Percentiles rank a stretch among this genome's conserved stretches.
Conservation (phyloP, 2,113 vertebrate species). For the Passerina amoena region DNA sequence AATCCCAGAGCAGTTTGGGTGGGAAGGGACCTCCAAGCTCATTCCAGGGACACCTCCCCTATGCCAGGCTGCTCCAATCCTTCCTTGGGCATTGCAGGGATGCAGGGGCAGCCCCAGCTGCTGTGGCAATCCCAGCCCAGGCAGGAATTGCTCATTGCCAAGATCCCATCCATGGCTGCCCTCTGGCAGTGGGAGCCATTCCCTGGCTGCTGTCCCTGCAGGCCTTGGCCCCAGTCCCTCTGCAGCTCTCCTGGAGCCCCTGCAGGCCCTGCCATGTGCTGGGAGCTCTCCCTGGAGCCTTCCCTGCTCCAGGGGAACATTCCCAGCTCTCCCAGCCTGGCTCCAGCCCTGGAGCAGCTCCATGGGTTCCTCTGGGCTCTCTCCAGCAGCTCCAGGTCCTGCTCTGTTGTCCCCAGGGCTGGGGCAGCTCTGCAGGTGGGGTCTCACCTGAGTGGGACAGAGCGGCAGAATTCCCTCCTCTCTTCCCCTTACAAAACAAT, state of each 20-base stretch:
- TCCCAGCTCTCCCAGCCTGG: not conserved
- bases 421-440: no score
- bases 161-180: not conserved
- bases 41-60: no score
- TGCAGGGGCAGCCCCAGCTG: not conserved
- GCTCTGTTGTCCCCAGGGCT: no score
- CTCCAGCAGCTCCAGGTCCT: no score
- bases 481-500: no score
- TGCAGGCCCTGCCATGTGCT: not conserved
- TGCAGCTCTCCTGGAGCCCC: not conserved
- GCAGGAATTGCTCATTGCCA: not conserved
- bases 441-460: no score
- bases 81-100: not conserved
- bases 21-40: no score
- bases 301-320: rapidly evolving
- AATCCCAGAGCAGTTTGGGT: no score
- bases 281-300: not conserved
- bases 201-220: not conserved
- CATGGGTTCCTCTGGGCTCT: no score
- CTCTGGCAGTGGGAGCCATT: not conserved
- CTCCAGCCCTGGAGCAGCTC: not conserved
- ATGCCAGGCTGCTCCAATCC: not conserved
- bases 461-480: no score
- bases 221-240: not conserved
- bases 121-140: not conserved